Evolutionary conservation across 2,888 invertebrate species (phyloP), one percentile per base, ranked within the genome.

Genomic region (Mimachlamys varia): DNA sequence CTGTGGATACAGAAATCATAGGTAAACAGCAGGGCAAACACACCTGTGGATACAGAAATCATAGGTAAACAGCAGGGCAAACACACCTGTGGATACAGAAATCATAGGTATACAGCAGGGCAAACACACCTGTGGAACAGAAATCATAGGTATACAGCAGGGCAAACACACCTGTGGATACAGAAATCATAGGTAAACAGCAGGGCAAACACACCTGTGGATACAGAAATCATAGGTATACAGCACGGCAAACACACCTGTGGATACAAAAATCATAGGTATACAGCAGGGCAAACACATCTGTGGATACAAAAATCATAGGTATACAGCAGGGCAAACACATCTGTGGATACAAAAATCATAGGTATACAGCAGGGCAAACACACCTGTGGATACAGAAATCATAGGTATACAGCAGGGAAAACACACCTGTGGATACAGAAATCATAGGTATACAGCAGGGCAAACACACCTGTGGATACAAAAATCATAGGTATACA

Each of bases 271-370:
- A n/a, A n/a, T n/a, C 98, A 87, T 99, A 98, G 0, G 99, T 99
- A 97, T 99, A 98, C 92, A 99, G 97, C 88, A 99, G 97, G 0
- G 98, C 99, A 97, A 99, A 99, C 3, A 99, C 99, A 96, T n/a
- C n/a, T n/a, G n/a, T n/a, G n/a, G n/a, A n/a, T n/a, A n/a, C n/a
- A n/a, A n/a, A n/a, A n/a, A n/a, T n/a, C 98, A 87, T 99, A 98
- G 0, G 99, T 99, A 97, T 99, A 98, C 92, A 99, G 97, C 88
- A 99, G 97, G 0, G 98, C 99, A 97, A 99, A 99, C 3, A 99
- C 99, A 96, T n/a, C n/a, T n/a, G n/a, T n/a, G n/a, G n/a, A n/a
- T n/a, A n/a, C n/a, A n/a, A n/a, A n/a, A n/a, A n/a, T n/a, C 98
- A 87, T 99, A 98, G 0, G 99, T 99, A 97, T 99, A 98, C 92